These are phyloP conservation scores for Clepsis dumicolana DNA, from an alignment of 2,888 invertebrate species.

Conservation along the genomic window DNA sequence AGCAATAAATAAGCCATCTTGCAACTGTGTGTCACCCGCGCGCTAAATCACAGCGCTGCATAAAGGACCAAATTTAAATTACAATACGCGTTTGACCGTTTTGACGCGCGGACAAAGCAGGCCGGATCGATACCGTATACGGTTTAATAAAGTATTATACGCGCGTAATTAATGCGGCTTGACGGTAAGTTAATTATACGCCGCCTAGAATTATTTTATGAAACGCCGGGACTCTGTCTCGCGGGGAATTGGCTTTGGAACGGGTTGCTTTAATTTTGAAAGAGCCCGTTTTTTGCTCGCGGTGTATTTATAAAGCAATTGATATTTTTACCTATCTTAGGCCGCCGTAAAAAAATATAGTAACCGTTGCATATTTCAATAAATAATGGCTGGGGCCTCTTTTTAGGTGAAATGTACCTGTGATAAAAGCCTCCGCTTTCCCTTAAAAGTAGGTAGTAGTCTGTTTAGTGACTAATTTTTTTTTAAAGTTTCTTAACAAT, in stretches of 20 bases:
- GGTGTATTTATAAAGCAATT: no score
- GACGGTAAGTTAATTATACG: slow-evolving; percentile 42
- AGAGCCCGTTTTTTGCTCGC: not conserved
- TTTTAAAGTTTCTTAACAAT: no score
- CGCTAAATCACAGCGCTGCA: slow-evolving; percentile 16
- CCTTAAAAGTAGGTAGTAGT: no score
- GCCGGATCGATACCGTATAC: slow-evolving; percentile 26
- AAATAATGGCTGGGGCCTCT: no score
- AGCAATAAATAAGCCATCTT: not conserved
- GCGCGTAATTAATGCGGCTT: slow-evolving; percentile 39
- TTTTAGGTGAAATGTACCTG: no score
- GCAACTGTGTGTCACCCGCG: slow-evolving; percentile 1
- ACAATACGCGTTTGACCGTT: slow-evolving; percentile 36
- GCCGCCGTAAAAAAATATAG: no score
- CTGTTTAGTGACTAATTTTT: no score
- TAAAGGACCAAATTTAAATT: slow-evolving; percentile 40
- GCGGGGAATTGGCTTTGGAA: slow-evolving; percentile 21
- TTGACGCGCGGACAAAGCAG: slow-evolving; percentile 23
- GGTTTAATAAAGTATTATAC: slow-evolving; percentile 40
- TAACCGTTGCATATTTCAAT: no score
- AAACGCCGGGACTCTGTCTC: slow-evolving; percentile 16
- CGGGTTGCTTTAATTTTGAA: slow-evolving; percentile 6
- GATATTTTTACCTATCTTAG: no score
- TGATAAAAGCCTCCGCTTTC: no score
- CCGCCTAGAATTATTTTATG: slow-evolving; percentile 40